These are phyloP conservation scores for Aphaenogaster floridana DNA, from an alignment of 1,140 invertebrate genomes.

Conservation along the genomic window DNA sequence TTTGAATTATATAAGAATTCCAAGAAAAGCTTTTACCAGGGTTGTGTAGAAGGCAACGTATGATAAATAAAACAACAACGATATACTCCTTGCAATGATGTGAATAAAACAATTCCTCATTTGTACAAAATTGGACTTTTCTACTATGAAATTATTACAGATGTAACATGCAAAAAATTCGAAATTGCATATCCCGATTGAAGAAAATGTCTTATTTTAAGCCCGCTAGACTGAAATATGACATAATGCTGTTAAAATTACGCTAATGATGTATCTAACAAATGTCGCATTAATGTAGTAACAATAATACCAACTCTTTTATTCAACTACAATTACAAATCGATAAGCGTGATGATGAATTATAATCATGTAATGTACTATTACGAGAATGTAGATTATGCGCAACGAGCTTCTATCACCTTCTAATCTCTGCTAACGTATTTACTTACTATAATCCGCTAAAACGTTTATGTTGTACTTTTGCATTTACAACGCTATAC, in stretches of 20 bases:
- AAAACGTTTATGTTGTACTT: not conserved
- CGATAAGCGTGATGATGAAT: slow-evolving; percentile 27
- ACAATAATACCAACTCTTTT: not conserved
- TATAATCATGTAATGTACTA: not conserved
- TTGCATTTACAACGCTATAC: not conserved
- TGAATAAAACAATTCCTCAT: not conserved
- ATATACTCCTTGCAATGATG: not conserved
- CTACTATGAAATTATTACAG: not conserved
- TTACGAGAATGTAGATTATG: slow-evolving; percentile 14
- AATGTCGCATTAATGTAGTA: slow-evolving; percentile 30
- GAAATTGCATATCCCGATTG: not conserved
- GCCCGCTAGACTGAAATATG: slow-evolving; percentile 17
- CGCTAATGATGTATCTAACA: slow-evolving; percentile 24
- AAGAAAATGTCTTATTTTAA: slow-evolving; percentile 2
- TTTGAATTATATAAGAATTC: too few species aligned
- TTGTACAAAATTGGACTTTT: not conserved
- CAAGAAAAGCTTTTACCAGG: too few species aligned
- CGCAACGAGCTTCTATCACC: not conserved
- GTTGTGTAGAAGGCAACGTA: not conserved
- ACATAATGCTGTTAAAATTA: slow-evolving; percentile 20
- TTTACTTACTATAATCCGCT: slow-evolving; percentile 4
- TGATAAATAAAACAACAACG: not conserved
- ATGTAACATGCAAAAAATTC: slow-evolving; percentile 40
- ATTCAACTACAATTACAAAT: not conserved
- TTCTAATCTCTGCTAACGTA: slow-evolving; percentile 6